Base-by-base conservation (phyloP, 1,140 invertebrate species). In the Galleria mellonella region DNA sequence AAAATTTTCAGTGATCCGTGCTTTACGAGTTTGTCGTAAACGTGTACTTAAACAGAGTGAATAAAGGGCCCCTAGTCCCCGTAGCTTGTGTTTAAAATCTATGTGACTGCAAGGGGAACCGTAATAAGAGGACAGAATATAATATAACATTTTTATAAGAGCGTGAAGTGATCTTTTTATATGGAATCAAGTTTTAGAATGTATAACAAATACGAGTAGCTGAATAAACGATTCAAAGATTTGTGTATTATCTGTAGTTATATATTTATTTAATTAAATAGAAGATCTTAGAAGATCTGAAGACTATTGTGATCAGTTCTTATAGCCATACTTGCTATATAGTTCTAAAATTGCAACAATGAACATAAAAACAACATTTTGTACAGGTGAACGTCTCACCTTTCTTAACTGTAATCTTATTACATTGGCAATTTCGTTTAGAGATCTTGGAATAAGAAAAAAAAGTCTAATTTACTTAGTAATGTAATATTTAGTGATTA, bases 1-100 rank as follows among this genome's bases (percentile, higher is more conserved):
- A 85, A 85, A 85, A 83, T 83, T 83, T 82, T 82, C 82, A 82
- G 75, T 85, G 78, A 85, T 82, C 82, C 82, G 75, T 83, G 68
- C 73, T 85, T 85, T 85, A 85, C 82, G 82, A 83, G 76, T 72
- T 70, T 63, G 72, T 83, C 82, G 75, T 85, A 85, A 83, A 82
- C 67, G 67, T 76, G 73, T 85, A 82, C 76, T 85, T 82, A 83
- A 73, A 38, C 62, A 62, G 59, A 55, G 72, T 72, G 78, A 77
- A 84, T 81, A 79, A 81, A 81, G 61, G 64, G 63, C 58, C 51
- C 70, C 72, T 23, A 6, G 17, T 23, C 17, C 17, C 17, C 6
- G 6, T 23, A 6, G 40, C 49, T 58, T 79, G 62, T 74, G 70
- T 72, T 78, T 75, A 78, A 83, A 83, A 73, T 72, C 75, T 76